Percentiles rank a stretch among this genome's conserved stretches.
phyloP scores from a whole-genome alignment of 1,140 invertebrate genomes.

The Alviniconcha marisindica region DNA sequence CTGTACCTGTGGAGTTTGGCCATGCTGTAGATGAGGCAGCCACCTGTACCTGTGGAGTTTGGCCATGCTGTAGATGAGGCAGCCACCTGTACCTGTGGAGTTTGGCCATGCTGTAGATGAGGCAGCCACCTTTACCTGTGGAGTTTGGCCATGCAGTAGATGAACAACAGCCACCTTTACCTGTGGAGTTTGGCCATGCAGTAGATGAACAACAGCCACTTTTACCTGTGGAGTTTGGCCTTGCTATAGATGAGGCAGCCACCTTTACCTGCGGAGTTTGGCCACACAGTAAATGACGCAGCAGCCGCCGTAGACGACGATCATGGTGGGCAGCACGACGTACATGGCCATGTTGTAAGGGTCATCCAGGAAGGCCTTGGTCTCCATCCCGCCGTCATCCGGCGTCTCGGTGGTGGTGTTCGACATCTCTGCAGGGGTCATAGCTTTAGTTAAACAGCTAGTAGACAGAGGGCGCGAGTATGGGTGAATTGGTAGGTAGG shows the following conservation, averaged over 20 bases:
- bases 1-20: too few species aligned
- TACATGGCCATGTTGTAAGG: conserved; percentile 68
- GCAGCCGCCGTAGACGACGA: conserved; percentile 66
- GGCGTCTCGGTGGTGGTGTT: background rate
- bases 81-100: too few species aligned
- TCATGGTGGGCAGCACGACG: conserved; percentile 60
- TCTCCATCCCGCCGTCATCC: background rate
- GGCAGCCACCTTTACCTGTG: background rate
- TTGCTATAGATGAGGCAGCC: too few species aligned
- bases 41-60: too few species aligned
- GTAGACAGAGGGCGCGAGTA: too few species aligned
- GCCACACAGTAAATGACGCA: conserved; percentile 61
- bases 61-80: too few species aligned
- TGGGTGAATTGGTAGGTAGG: too few species aligned
- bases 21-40: too few species aligned
- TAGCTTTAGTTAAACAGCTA: too few species aligned
- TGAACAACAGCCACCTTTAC: conserved; percentile 21
- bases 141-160: conserved; percentile 55
- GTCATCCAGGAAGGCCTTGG: conserved; percentile 57
- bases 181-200: conserved; percentile 1
- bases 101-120: too few species aligned
- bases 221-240: background rate
- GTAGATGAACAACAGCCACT: background rate
- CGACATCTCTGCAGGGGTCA: background rate
- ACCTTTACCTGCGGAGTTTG: conserved; percentile 24